These are phyloP conservation scores for rat (Rattus norvegicus) DNA, from an alignment of 2,113 vertebrate species.

Conservation along the genomic window DNA sequence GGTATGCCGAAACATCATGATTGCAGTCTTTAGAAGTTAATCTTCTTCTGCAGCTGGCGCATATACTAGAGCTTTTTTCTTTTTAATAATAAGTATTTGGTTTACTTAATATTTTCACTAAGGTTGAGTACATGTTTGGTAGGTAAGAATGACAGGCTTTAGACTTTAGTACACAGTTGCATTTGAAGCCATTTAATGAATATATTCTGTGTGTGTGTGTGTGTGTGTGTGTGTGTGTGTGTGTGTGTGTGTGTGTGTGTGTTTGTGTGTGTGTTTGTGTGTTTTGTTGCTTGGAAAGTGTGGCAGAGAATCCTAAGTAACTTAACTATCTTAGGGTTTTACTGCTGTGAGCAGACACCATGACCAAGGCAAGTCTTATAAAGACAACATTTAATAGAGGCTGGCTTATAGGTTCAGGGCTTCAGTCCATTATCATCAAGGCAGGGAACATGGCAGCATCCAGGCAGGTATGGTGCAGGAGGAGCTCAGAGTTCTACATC, in stretches of 20 bases:
- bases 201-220: neutral
- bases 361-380: no score
- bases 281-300: neutral
- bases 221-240: neutral
- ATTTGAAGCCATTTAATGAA: neutral
- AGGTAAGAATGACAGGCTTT: conserved; percentile 37
- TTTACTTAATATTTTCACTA: conserved; percentile 53
- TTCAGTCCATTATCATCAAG: no score
- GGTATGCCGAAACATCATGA: conserved; percentile 73
- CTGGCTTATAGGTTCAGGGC: no score
- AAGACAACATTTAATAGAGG: no score
- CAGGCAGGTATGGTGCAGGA: no score
- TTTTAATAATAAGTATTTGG: neutral
- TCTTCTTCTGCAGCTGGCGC: neutral
- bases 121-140: neutral
- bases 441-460: no score
- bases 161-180: neutral
- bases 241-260: neutral
- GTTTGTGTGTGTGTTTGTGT: neutral
- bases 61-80: neutral
- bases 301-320: conserved; percentile 5
- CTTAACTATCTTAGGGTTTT: no score
- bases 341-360: no score
- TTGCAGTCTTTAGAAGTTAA: neutral
- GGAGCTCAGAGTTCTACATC: no score